Evolutionary conservation across 92 coral and sea anemone genomes (phyloP), one percentile per base, ranked within the genome.

Genomic region (Epizoanthus scotinus): DNA sequence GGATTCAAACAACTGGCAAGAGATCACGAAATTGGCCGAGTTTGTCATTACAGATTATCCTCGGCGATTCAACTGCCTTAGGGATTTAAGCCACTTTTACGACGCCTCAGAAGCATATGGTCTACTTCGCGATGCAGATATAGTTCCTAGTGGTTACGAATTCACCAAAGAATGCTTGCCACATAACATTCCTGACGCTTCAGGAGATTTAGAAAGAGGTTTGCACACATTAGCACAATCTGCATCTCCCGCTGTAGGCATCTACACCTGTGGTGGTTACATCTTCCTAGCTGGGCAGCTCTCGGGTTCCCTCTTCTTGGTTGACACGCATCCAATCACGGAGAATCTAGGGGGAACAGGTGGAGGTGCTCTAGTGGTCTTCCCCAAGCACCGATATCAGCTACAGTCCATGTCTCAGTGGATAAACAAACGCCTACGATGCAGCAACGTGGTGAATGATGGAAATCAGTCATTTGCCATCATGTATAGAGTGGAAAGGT

Each of bases 181-280:
- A 17, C 7, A 27, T 2, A 27, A 10, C n/a, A 12, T 40, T 2
- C 12, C 38, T 9, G 24, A 59, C 7, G 1, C 29, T n/a, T 21
- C 64, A 25, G 7, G 1, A 21, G 29, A 59, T 13, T 21, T 59
- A 13, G 64, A 59, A 19, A 26, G 13, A 26, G 67, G 5, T 27
- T 13, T 26, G n/a, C n/a, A 62, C 4, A 9, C 67, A 62, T 62
- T 62, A n/a, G 19, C 36, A 17, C 2, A 12, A 12, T 27, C 38
- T 6, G 38, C 3, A 7, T 62, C 38, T 14, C 18, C n/a, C 5
- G n/a, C 67, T 4, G 4, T 27, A 21, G 71, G 71, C 71, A 58
- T 78, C 24, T 78, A 78, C 82, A 78, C 82, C 0, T 78, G 82
- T 42, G 54, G 70, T 21, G 42, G 42, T 25, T 78, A 78, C 19